phyloP scores from a whole-genome alignment of 37 sponge, comb jelly and placozoan genomes.

The Tethya wilhelma region DNA sequence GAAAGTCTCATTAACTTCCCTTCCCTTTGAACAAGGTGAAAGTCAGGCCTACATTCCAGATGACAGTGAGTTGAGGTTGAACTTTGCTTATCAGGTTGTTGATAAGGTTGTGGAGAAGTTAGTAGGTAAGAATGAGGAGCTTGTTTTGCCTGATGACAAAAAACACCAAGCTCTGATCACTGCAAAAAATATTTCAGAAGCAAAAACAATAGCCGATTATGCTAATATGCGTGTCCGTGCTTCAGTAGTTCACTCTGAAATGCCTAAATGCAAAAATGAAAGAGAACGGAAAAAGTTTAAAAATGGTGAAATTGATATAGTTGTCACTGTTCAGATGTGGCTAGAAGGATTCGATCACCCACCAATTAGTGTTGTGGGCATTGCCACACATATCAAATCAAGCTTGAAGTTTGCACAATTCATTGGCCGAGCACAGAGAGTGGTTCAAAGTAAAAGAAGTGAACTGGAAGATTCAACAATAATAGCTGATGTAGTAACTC shows the following conservation, averaged over 20 bases:
- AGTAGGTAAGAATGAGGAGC: neutral
- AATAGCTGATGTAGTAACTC: neutral
- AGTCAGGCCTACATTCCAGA: neutral
- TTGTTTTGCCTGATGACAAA: neutral
- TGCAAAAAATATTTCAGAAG: neutral
- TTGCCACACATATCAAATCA: too few species aligned
- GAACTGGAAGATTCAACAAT: neutral
- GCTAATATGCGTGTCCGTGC: neutral
- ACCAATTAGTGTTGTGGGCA: constrained; percentile 3
- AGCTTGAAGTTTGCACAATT: neutral
- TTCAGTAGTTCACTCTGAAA: neutral
- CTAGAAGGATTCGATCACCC: constrained; percentile 6
- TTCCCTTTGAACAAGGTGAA: neutral
- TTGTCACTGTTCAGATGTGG: neutral
- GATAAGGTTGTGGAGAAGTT: neutral
- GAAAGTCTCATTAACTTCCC: neutral
- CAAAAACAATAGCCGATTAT: neutral
- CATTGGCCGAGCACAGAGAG: neutral
- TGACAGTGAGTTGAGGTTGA: neutral
- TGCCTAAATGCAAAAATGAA: neutral
- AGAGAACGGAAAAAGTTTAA: too few species aligned
- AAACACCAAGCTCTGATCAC: neutral
- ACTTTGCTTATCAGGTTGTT: neutral
- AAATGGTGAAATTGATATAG: neutral
- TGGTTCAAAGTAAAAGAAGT: neutral